Percentiles rank a stretch among this genome's conserved stretches.
phyloP scores from a whole-genome alignment of 2,888 invertebrate species.

The Ophraella communa region DNA sequence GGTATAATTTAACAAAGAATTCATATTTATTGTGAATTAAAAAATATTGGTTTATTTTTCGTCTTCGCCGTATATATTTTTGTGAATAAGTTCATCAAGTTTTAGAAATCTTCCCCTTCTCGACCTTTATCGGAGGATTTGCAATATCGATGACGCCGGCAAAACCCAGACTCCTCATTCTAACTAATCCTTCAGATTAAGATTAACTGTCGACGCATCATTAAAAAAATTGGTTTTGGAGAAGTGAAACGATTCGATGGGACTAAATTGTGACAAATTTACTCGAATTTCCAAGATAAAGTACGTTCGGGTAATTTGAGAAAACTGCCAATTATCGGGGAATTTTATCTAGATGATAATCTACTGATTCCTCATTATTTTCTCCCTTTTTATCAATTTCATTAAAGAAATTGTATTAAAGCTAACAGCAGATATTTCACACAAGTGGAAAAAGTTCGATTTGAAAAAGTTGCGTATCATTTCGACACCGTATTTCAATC shows the following conservation, averaged over 20 bases:
- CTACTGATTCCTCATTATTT: constrained; percentile 1
- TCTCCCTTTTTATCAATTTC: background rate
- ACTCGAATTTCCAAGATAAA: constrained; percentile 7
- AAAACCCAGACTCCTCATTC: constrained; percentile 2
- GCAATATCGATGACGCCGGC: constrained; percentile 35
- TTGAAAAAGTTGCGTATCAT: too few species aligned
- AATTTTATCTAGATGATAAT: too few species aligned
- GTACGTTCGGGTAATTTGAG: constrained; percentile 5
- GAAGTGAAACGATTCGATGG: background rate
- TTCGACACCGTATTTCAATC: constrained; percentile 25
- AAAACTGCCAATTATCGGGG: constrained; percentile 6
- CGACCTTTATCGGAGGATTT: constrained; percentile 38
- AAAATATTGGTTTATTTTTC: too few species aligned
- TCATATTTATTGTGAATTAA: too few species aligned
- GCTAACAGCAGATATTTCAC: background rate
- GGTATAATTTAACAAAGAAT: too few species aligned
- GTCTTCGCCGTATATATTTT: too few species aligned
- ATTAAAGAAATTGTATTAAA: background rate
- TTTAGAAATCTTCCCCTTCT: constrained; percentile 5
- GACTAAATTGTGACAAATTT: constrained; percentile 7
- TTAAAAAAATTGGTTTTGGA: constrained; percentile 7
- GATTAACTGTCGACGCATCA: constrained; percentile 4
- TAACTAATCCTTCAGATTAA: constrained; percentile 6
- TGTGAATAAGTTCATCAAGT: background rate
- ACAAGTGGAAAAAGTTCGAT: too few species aligned